phyloP scores from a whole-genome alignment of 2,113 vertebrate genomes.

The Forbesichthys papilliferus region DNA sequence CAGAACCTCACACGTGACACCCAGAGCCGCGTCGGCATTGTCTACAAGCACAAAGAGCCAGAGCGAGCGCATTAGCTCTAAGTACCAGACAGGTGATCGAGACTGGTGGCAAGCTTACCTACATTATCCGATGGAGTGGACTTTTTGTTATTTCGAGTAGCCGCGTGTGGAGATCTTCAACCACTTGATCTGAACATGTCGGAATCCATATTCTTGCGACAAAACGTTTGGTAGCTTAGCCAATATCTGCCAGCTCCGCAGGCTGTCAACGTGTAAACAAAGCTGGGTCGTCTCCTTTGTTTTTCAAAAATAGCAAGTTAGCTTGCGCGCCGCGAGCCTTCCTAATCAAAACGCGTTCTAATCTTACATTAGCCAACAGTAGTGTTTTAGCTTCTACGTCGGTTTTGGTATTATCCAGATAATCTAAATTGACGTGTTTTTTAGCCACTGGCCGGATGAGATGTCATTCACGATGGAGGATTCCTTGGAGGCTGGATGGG shows the following conservation, averaged over 20 bases:
- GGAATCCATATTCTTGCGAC: conserved; percentile 6
- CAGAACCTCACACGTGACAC: conserved; percentile 84
- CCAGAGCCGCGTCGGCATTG: conserved; percentile 63
- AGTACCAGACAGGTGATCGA: conserved; percentile 36
- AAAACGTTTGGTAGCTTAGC: conserved; percentile 10
- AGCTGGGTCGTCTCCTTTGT: conserved; percentile 49
- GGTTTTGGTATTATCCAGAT: background rate
- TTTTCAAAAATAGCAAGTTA: background rate
- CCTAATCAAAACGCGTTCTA: background rate
- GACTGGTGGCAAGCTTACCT: conserved; percentile 54
- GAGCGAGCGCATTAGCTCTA: conserved; percentile 19
- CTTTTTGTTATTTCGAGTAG: background rate
- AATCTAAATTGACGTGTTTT: conserved; percentile 17
- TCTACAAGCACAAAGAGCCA: conserved; percentile 69
- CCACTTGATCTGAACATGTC: conserved; percentile 35
- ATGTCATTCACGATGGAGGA: conserved; percentile 93
- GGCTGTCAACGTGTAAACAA: conserved; percentile 42
- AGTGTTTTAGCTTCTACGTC: conserved; percentile 37
- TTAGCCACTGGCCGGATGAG: conserved; percentile 43
- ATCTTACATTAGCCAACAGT: conserved; percentile 21
- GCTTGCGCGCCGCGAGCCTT: background rate
- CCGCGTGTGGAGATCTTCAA: conserved; percentile 5
- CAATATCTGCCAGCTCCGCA: conserved; percentile 25
- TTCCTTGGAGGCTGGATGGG: conserved; percentile 92
- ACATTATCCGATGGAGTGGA: conserved; percentile 9